A percentile compares a stretch with the other conserved stretches of the same genome.
These are phyloP conservation scores for Leptocoma aspasia DNA, from an alignment of 2,113 vertebrate genomes.

Conservation along the genomic window DNA sequence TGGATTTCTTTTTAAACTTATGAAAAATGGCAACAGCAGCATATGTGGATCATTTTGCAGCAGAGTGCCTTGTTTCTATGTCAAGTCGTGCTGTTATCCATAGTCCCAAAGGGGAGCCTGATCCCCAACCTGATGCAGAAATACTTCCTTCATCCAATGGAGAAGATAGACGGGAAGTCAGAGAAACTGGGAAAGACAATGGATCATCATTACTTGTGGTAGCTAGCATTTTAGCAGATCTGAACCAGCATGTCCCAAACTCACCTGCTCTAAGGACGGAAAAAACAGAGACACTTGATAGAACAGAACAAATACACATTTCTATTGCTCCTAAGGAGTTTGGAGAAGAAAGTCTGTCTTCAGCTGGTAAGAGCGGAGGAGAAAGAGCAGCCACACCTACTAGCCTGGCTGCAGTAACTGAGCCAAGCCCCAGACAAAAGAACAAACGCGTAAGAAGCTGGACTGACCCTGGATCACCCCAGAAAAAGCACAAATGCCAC, in stretches of 20 bases:
- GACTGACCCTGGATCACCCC: constrained; percentile 86
- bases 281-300: constrained; percentile 72
- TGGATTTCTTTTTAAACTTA: constrained; percentile 38
- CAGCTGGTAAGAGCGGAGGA: constrained; percentile 67
- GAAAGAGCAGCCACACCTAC: constrained; percentile 90
- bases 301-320: constrained; percentile 71
- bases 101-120: constrained; percentile 74
- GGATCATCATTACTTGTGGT: constrained; percentile 89
- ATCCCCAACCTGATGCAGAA: constrained; percentile 75
- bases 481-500: constrained; percentile 98
- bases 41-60: constrained; percentile 92
- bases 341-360: constrained; percentile 47
- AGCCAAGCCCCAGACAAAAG: constrained; percentile 92
- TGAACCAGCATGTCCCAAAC: constrained; percentile 89
- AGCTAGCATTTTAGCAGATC: constrained; percentile 93
- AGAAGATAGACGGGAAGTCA: constrained; percentile 75
- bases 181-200: constrained; percentile 82
- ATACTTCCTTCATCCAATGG: constrained; percentile 65
- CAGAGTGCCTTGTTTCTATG: constrained; percentile 98
- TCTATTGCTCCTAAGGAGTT: constrained; percentile 45
- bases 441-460: constrained; percentile 85
- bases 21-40: constrained; percentile 80
- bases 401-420: constrained; percentile 70
- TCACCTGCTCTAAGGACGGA: constrained; percentile 74
- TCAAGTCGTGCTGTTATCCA: constrained; percentile 90